Percentiles rank a stretch among this genome's conserved stretches.
Conservation (phyloP, 2,113 vertebrate species). For the Lanius ludovicianus region DNA sequence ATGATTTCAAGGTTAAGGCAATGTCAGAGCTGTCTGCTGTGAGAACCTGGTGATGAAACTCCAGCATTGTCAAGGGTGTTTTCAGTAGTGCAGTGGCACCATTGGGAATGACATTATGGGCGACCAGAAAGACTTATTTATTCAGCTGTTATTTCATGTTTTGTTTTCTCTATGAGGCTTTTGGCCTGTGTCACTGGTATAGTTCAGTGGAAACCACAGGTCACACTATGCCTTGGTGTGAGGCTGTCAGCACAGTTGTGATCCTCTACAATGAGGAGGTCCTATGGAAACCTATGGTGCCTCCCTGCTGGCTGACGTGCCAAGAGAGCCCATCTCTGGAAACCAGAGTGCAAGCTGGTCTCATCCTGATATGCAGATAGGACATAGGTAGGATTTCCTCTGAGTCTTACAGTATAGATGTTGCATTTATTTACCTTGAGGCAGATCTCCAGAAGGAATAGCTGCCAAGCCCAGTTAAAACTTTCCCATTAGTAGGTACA, state of each 20-base stretch:
- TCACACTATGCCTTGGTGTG: not conserved
- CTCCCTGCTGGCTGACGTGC: not conserved
- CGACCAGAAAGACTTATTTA: not conserved
- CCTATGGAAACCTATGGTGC: not conserved
- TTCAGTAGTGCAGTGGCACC: not conserved
- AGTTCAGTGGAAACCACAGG: not conserved
- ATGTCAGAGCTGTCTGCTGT: not conserved
- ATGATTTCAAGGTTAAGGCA: slow-evolving; percentile 15
- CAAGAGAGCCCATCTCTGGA: not conserved
- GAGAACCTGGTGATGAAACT: not conserved
- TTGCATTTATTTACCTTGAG: not conserved
- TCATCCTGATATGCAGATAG: not conserved
- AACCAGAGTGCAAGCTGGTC: not conserved
- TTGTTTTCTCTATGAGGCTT: not conserved
- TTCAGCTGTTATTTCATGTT: not conserved
- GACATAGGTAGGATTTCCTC: not conserved
- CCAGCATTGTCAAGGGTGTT: not conserved
- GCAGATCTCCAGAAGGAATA: not conserved
- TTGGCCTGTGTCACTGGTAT: fast-evolving
- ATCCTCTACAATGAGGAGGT: not conserved
- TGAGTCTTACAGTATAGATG: not conserved
- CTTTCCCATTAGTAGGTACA: not conserved
- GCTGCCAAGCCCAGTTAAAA: not conserved
- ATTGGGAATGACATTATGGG: not conserved
- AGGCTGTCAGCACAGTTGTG: not conserved